Evolutionary conservation across 2,888 invertebrate genomes (phyloP).

Genomic region (Pantelozetes paolii): DNA sequence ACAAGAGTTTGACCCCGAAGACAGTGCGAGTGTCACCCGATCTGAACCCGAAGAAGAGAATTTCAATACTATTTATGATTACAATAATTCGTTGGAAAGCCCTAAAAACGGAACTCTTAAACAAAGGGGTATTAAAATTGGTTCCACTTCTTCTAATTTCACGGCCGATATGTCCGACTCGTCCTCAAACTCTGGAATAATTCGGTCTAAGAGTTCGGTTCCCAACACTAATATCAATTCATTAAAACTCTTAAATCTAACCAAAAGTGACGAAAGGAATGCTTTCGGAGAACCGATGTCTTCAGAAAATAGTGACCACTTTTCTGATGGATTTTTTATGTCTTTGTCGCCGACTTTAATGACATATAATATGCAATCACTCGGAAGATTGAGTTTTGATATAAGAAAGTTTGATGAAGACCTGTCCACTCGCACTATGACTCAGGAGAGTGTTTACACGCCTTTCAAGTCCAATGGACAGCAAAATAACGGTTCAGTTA

Average conservation of each 20-base stretch:
- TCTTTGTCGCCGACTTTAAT: slow-evolving; percentile 31
- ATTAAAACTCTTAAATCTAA: not conserved
- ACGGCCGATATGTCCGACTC: not conserved
- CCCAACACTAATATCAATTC: slow-evolving; percentile 1
- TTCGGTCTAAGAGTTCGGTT: not conserved
- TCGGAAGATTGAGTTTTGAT: slow-evolving; percentile 47
- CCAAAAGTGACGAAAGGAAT: slow-evolving; percentile 14
- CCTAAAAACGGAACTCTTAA: slow-evolving; percentile 29
- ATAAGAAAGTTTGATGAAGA: slow-evolving; percentile 47
- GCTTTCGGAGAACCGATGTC: not conserved
- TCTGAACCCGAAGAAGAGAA: slow-evolving; percentile 48
- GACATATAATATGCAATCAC: slow-evolving; percentile 40
- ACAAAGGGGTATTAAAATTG: slow-evolving; percentile 13
- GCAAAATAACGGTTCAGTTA: slow-evolving; percentile 43
- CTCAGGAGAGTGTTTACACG: slow-evolving; percentile 23
- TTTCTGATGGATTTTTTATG: not conserved
- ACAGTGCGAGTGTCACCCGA: slow-evolving; percentile 62
- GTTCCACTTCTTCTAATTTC: not conserved
- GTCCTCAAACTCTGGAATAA: not conserved
- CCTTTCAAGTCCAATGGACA: slow-evolving; percentile 37
- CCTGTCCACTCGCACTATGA: slow-evolving; percentile 28
- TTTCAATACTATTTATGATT: slow-evolving; percentile 8
- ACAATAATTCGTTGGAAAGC: slow-evolving; percentile 12
- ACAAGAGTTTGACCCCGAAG: slow-evolving; percentile 74
- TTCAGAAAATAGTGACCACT: slow-evolving; percentile 3